These are phyloP conservation scores for Chironex yamaguchii DNA, from an alignment of 30 jellyfish, hydroid and myxozoan genomes.

Conservation along the genomic window DNA sequence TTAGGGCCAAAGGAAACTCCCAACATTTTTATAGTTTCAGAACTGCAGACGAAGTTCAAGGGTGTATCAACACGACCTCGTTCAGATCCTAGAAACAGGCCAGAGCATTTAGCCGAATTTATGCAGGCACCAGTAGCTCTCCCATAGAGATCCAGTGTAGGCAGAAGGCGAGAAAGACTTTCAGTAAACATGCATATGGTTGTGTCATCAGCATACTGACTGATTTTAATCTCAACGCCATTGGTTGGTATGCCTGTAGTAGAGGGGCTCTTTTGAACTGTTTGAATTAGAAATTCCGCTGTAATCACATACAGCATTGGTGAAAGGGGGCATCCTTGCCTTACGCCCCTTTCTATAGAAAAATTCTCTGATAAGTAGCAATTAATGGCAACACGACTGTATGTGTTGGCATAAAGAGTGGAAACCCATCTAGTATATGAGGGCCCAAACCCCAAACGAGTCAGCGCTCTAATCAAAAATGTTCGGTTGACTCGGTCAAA, in stretches of 20 bases:
- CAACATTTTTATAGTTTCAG: not conserved
- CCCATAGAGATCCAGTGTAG: not conserved
- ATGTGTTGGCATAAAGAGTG: too few species aligned
- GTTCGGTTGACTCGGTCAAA: too few species aligned
- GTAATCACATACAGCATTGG: conserved; percentile 8
- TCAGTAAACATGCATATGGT: not conserved
- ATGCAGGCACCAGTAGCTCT: conserved; percentile 10
- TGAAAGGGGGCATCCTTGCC: conserved; percentile 61
- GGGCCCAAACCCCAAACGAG: too few species aligned
- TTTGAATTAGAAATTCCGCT: conserved; percentile 4
- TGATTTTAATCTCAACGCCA: not conserved
- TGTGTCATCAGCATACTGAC: conserved; percentile 45
- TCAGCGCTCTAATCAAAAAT: too few species aligned
- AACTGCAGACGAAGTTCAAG: not conserved
- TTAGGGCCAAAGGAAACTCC: conserved; percentile 19
- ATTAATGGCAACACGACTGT: too few species aligned
- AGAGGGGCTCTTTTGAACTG: not conserved
- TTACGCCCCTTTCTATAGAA: too few species aligned
- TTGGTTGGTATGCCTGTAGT: conserved; percentile 20
- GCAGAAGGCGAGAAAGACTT: not conserved
- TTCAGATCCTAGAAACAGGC: not conserved
- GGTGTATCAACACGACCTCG: not conserved
- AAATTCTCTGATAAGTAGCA: too few species aligned
- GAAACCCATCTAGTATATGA: too few species aligned
- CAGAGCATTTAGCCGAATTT: not conserved